Base-by-base conservation (phyloP, 2,888 invertebrate genomes). In the Stenichneumon culpator region DNA sequence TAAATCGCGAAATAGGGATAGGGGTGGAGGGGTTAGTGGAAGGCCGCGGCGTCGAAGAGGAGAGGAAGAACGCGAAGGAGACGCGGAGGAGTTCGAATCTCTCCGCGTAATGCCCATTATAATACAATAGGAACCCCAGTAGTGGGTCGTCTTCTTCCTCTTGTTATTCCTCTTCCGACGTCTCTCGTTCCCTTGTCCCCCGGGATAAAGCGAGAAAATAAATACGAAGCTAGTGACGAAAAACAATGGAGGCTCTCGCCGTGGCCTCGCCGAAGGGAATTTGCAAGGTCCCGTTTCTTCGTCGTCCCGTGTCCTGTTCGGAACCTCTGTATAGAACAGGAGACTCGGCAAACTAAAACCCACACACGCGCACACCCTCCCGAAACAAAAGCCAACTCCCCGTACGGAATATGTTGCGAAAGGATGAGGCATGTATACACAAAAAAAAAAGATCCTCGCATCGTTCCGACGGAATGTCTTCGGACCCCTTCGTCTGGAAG, bases 91-190 rank as follows among this genome's bases (percentile, higher is more conserved):
- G 84, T 67, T 82, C 74, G 80, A 84, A 80, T 74, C 80, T 79
- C 82, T 83, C 14, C 78, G 78, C 88, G 89, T 92, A 92, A 92
- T 91, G 91, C 90, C 89, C 90, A 93, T 93, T 93, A 93, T 89
- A 93, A 93, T 93, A 93, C 93, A 93, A 93, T 93, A 89, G 92
- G 87, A 85, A 65, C 28, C 32, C 87, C 88, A 19, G 85, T 69
- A 81, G 68, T 63, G 60, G 82, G 79, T 85, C 85, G 79, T 73
- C 86, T 79, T 86, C 83, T 86, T 68, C 82, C 60, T 78, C 52
- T 82, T 84, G 77, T 79, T 82, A 52, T 74, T 82, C 79, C 86
- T 83, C 84, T 83, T 80, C 77, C 77, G 84, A 84, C 65, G 75
- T 74, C 84, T 74, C 86, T 68, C 82, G 82, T 84, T 68, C 63